Evolutionary conservation across 2,888 invertebrate genomes (phyloP).

Genomic region (Stenurella melanura): DNA sequence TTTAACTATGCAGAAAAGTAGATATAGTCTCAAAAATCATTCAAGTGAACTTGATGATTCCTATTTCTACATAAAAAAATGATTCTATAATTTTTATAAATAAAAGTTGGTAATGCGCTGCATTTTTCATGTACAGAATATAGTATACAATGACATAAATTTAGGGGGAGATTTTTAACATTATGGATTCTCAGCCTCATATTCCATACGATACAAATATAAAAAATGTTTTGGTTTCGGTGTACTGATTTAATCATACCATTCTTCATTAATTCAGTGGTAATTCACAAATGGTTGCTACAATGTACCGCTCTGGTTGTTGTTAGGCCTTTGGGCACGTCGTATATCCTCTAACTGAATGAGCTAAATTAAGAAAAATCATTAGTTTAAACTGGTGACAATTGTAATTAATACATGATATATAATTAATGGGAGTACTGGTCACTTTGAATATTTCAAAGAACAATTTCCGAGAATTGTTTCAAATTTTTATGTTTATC

Average conservation of each 20-base stretch:
- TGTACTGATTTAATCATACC: not conserved
- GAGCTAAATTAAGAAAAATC: conserved; percentile 71
- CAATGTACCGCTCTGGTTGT: conserved; percentile 67
- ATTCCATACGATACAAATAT: conserved; percentile 42
- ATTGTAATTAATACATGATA: no score
- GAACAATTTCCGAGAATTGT: no score
- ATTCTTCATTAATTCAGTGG: conserved; percentile 15
- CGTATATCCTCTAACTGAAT: conserved; percentile 82
- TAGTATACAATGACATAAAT: not conserved
- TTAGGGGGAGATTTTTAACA: conserved; percentile 30
- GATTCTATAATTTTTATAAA: not conserved
- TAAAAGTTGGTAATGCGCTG: not conserved
- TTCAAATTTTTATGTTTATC: no score
- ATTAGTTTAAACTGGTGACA: not conserved
- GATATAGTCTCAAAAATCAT: not conserved
- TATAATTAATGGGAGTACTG: no score
- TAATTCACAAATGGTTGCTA: conserved; percentile 56
- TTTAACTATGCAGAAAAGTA: not conserved
- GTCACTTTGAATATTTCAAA: no score
- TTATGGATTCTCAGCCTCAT: conserved; percentile 50
- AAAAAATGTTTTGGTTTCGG: conserved; percentile 33
- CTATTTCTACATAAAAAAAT: not conserved
- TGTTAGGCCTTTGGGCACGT: conserved; percentile 64
- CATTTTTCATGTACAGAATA: not conserved
- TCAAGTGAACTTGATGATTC: not conserved